These are phyloP conservation scores for Drosophila sp. DNA, from an alignment of 1,140 invertebrate genomes.

Conservation along the genomic window DNA sequence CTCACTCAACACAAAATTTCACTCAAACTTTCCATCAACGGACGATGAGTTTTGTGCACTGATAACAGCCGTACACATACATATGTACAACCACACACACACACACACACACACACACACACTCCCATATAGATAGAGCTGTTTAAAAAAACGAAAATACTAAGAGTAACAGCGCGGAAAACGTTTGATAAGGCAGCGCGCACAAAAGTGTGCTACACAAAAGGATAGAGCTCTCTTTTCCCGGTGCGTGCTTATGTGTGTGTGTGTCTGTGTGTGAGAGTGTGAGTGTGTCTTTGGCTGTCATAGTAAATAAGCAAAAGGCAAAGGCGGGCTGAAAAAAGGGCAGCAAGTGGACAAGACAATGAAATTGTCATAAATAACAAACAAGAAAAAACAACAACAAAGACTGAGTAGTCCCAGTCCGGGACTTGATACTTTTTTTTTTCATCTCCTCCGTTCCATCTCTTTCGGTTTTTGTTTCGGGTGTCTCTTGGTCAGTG, in stretches of 20 bases:
- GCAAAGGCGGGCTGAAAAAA: conserved; percentile 71
- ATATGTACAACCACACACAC: conserved; percentile 26
- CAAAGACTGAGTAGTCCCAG: conserved; percentile 56
- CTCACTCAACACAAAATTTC: conserved; percentile 49
- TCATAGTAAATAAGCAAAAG: conserved; percentile 67
- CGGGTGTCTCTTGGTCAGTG: conserved; percentile 65
- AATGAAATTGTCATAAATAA: conserved; percentile 82
- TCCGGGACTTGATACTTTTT: conserved; percentile 42
- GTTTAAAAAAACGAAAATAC: conserved; percentile 52
- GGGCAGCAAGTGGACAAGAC: conserved; percentile 75
- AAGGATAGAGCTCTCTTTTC: conserved; percentile 48
- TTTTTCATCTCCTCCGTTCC: conserved; percentile 12
- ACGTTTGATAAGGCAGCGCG: conserved; percentile 71
- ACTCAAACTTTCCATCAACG: conserved; percentile 79
- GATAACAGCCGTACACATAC: conserved; percentile 58
- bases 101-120: conserved; percentile 6
- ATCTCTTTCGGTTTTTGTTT: conserved; percentile 11
- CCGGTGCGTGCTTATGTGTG: conserved; percentile 22
- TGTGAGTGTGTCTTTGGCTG: conserved; percentile 11
- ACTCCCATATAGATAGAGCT: conserved; percentile 42
- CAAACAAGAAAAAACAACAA: conserved; percentile 58
- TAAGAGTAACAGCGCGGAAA: conserved; percentile 76
- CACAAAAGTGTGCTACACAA: conserved; percentile 75
- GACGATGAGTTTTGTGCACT: conserved; percentile 68
- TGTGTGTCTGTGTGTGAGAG: conserved; percentile 22